phyloP scores from a whole-genome alignment of 2,797 vertebrate species.

The Pseudotriccus pelzelni region DNA sequence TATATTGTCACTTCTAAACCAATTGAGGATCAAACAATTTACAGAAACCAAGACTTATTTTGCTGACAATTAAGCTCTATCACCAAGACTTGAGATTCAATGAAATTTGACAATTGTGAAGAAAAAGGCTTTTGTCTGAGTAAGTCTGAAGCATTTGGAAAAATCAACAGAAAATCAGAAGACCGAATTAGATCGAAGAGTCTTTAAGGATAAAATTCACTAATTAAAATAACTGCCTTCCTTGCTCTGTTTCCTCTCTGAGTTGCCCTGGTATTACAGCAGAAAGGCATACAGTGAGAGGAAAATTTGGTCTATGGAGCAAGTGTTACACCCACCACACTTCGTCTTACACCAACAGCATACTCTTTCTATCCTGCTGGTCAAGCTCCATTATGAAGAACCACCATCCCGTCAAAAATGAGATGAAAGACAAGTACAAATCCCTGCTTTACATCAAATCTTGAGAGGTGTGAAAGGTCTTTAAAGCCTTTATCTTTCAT shows the following conservation, averaged over 20 bases:
- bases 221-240: conserved; percentile 25
- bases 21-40: conserved; percentile 71
- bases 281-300: neutral
- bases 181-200: conserved; percentile 22
- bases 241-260: neutral
- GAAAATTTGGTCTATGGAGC: neutral
- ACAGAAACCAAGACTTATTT: conserved; percentile 72
- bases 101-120: conserved; percentile 63
- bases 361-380: neutral
- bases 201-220: conserved; percentile 20
- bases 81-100: conserved; percentile 54
- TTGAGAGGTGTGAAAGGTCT: neutral
- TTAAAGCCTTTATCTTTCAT: neutral
- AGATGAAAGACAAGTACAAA: neutral
- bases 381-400: neutral
- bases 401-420: neutral
- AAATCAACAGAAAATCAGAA: conserved; percentile 47
- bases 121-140: conserved; percentile 44
- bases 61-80: conserved; percentile 69
- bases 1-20: conserved; percentile 61
- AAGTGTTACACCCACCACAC: neutral
- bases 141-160: conserved; percentile 36
- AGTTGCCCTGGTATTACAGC: neutral
- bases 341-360: neutral
- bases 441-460: neutral